These are phyloP conservation scores for Psylliodes chrysocephalus DNA, from an alignment of 2,888 invertebrate genomes.

Conservation along the genomic window DNA sequence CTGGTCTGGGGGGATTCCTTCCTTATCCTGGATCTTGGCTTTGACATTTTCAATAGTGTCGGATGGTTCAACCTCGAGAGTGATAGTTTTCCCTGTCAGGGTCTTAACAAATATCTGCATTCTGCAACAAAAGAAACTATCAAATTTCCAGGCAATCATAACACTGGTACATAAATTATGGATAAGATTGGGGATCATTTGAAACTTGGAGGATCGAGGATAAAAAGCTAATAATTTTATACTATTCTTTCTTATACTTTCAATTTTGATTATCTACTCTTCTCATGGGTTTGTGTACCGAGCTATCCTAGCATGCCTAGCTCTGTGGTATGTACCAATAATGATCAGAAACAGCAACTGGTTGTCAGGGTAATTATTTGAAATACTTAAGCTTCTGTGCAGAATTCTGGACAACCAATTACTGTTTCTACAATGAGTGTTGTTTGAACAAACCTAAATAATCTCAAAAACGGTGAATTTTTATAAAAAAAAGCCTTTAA, in stretches of 20 bases:
- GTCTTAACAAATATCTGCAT: slow-evolving; percentile 73
- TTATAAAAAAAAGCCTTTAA: no score
- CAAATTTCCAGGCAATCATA: background rate
- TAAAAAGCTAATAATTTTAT: background rate
- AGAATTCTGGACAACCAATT: no score
- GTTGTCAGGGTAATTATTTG: no score
- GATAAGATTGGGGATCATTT: no score
- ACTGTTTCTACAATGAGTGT: no score
- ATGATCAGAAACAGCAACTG: no score
- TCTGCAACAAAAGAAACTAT: slow-evolving; percentile 51
- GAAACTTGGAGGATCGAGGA: background rate
- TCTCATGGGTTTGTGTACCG: no score
- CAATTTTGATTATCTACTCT: background rate
- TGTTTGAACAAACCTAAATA: no score
- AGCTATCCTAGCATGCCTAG: no score
- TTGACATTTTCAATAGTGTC: slow-evolving; percentile 75
- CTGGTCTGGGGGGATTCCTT: slow-evolving; percentile 70
- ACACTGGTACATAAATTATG: background rate
- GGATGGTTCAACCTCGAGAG: slow-evolving; percentile 70
- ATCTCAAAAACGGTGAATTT: no score
- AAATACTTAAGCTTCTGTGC: no score
- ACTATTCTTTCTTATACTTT: background rate
- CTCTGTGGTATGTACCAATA: no score
- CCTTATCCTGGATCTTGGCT: slow-evolving; percentile 70
- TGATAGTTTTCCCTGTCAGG: slow-evolving; percentile 69